These are phyloP conservation scores for Coendou prehensilis DNA, from an alignment of 2,797 vertebrate species.

Conservation along the genomic window DNA sequence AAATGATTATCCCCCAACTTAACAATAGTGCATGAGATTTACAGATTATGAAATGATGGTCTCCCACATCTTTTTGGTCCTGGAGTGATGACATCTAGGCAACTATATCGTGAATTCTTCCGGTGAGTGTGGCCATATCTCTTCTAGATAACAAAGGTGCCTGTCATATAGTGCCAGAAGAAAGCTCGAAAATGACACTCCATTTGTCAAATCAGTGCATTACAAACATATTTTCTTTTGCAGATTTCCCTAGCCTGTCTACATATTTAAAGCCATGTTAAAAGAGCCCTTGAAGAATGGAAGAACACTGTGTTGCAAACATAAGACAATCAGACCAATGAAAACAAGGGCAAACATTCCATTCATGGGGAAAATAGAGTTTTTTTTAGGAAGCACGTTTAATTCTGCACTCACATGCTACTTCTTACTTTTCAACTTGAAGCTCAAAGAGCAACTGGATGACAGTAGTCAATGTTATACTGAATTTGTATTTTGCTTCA, in stretches of 20 bases:
- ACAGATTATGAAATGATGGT: conserved; percentile 61
- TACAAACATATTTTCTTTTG: conserved; percentile 58
- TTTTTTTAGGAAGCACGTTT: background rate
- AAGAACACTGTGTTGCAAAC: background rate
- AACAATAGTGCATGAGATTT: conserved; percentile 53
- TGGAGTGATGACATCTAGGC: background rate
- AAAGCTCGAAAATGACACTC: conserved; percentile 64
- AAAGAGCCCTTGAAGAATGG: background rate
- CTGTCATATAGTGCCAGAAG: conserved; percentile 50
- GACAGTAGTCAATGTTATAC: background rate
- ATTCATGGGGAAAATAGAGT: background rate
- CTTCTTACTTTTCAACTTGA: background rate
- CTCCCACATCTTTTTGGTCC: background rate
- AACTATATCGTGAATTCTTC: background rate
- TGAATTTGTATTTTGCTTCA: conserved; percentile 6
- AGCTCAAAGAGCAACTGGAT: background rate
- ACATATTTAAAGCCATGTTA: background rate
- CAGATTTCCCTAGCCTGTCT: conserved; percentile 30
- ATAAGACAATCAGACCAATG: background rate
- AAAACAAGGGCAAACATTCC: background rate
- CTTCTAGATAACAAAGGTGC: conserved; percentile 69
- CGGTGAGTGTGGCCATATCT: conserved; percentile 34
- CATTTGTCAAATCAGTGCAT: conserved; percentile 60
- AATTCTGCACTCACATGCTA: accelerated
- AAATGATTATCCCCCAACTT: conserved; percentile 61